Percentiles rank a stretch among this genome's conserved stretches.
These are phyloP conservation scores for Hetaerina titia DNA, from an alignment of 2,888 invertebrate species.

Conservation along the genomic window DNA sequence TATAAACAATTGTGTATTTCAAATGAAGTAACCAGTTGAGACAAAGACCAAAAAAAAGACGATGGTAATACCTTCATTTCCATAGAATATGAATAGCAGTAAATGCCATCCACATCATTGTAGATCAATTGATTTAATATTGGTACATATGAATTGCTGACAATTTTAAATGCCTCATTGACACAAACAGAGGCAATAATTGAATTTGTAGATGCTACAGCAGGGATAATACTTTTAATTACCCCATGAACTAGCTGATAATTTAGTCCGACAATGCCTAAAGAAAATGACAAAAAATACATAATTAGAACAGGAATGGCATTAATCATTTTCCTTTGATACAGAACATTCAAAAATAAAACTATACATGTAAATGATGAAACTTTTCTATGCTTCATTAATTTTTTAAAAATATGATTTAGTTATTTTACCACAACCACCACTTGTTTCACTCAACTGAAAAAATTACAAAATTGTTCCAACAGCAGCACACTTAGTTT, in stretches of 20 bases:
- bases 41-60: constrained; percentile 52
- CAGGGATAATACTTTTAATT: constrained; percentile 98
- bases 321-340: background rate
- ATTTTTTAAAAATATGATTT: too few species aligned
- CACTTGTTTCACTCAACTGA: too few species aligned
- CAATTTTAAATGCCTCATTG: constrained; percentile 97
- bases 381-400: too few species aligned
- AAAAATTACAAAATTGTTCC: too few species aligned
- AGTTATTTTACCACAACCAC: too few species aligned
- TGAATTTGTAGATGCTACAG: constrained; percentile 99
- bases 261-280: constrained; percentile 88
- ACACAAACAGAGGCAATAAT: constrained; percentile 97
- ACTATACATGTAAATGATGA: background rate
- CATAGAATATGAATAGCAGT: constrained; percentile 96
- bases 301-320: background rate
- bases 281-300: background rate
- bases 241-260: constrained; percentile 96
- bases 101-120: constrained; percentile 97
- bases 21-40: background rate
- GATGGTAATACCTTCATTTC: constrained; percentile 83
- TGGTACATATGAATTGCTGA: constrained; percentile 92
- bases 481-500: too few species aligned
- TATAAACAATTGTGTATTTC: constrained; percentile 15
- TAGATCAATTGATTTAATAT: constrained; percentile 98
- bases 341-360: background rate